Evolutionary conservation across 2,113 vertebrate genomes (phyloP).

Genomic region (Telmatochromis bifrenatus): DNA sequence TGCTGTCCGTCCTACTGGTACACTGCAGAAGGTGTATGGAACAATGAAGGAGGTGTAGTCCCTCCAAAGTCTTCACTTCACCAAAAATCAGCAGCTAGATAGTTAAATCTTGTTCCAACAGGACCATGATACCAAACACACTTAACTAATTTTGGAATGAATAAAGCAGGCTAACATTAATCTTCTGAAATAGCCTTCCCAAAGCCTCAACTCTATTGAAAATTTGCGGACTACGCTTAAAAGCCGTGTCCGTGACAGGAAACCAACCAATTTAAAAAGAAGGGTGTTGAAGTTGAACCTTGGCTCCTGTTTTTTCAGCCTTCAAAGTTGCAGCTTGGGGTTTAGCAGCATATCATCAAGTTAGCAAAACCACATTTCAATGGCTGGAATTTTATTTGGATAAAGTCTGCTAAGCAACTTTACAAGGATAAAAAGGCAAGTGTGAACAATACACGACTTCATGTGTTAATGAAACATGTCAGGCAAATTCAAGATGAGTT

Average conservation of each 20-base stretch:
- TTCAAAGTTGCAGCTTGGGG: neutral
- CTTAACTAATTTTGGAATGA: neutral
- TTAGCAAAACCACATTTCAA: neutral
- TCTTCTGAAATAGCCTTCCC: neutral
- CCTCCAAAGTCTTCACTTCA: neutral
- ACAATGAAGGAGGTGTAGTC: neutral
- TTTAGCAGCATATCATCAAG: neutral
- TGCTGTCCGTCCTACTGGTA: neutral
- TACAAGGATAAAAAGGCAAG: slow-evolving; percentile 58
- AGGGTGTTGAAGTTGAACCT: neutral
- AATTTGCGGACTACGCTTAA: neutral
- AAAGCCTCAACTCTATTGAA: neutral
- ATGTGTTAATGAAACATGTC: slow-evolving; percentile 42
- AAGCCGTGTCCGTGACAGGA: neutral
- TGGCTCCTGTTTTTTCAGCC: neutral
- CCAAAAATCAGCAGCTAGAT: neutral
- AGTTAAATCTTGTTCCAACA: neutral
- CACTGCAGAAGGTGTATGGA: neutral
- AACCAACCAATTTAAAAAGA: neutral
- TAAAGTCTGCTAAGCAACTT: slow-evolving; percentile 49
- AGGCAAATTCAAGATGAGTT: slow-evolving; percentile 23
- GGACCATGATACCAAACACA: neutral
- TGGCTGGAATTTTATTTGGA: slow-evolving; percentile 56
- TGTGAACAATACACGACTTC: slow-evolving; percentile 47
- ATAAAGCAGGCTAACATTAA: neutral